Base-by-base conservation (phyloP, 2,888 invertebrate species). In the Melanostoma scalare region DNA sequence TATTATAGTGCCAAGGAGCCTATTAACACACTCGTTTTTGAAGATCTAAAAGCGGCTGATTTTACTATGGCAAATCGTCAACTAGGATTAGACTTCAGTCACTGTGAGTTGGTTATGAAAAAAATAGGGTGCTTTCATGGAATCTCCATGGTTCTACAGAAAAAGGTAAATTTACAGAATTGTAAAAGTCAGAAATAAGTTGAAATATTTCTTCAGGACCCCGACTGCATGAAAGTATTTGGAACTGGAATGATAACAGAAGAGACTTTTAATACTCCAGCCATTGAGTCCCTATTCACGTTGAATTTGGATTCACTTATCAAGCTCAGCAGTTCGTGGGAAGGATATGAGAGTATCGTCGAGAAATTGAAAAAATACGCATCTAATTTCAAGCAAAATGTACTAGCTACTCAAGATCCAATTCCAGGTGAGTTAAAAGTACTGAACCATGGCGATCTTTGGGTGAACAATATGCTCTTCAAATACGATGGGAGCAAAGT, bases 121-220 rank as follows among this genome's bases (percentile, higher is more conserved):
- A 92, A 92, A 85, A 88, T 94, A 84, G 93, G 92, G 0, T 91
- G 89, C 74, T 91, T 93, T 85, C 94, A 94, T 86, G 93, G 93
- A 0, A 90, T 92, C 9, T 93, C 93, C 0, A 91, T 93, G 72
- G 91, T 92, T 36, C 86, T 93, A 58, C 91, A 90, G 67, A 92
- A 93, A 86, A 92, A 92, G 91, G 93, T 88, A 20, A 20, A 1
- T 20, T 20, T 20, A 1, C 20, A 20, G 20, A 1, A 20, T 20
- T 38, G n/a, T 58, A 46, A 58, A 68, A 6, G 9, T 42, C 52
- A 3, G 4, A 3, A 9, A 20, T 20, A 20, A 42, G n/a, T 42
- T 42, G 42, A 38, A 50, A 31, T 40, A 20, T 38, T 60, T 31
- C 35, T 30, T 31, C 50, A 78, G 55, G 55, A 71, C 20, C 73